Base-by-base conservation (phyloP, 2,113 vertebrate genomes). In the Alouatta palliata region DNA sequence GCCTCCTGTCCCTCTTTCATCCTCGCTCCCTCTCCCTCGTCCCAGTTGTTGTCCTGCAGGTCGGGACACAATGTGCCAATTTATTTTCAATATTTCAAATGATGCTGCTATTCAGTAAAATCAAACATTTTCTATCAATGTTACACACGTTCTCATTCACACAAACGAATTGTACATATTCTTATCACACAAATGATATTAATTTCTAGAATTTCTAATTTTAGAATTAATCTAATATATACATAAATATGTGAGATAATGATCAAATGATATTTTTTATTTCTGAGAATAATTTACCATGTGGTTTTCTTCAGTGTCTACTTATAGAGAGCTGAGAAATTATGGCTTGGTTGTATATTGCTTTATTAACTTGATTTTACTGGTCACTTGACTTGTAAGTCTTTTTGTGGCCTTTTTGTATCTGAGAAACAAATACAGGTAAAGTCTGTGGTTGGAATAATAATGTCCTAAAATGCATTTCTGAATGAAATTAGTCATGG, bases 381-480 rank as follows among this genome's bases (percentile, higher is more conserved):
- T 97, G 91, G 49, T n/a, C 88, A 30, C 0, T 0, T 91, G 75
- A 96, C 79, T 92, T 94, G 68, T 93, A 58, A 73, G 16, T 25
- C 58, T 84, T 91, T 97, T 92, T 87, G 95, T 98, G 97, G 87
- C 75, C 79, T 98, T 97, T 95, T 94, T 64, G 20, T 70, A 96
- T 0, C 87, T 83, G 85, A 87, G 71, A 91, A 97, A 93, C 27
- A 73, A 80, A 96, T 92, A 84, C 12, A 86, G 49, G 79, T 96
- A 81, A 86, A 76, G 16, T 85, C 16, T 71, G 30, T 71, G 73
- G 23, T 35, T 71, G 73, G 73, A 61, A 95, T 45, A 91, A 76
- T 90, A 89, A 90, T 81, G 30, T 96, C 49, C 89, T 82, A 54
- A 86, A 89, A 30, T 76, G 14, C 35, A 89, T 91, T 94, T 93